Percentiles rank a stretch among this genome's conserved stretches.
These are phyloP conservation scores for Drosophila pegasa DNA, from an alignment of 2,888 invertebrate genomes.

Conservation along the genomic window DNA sequence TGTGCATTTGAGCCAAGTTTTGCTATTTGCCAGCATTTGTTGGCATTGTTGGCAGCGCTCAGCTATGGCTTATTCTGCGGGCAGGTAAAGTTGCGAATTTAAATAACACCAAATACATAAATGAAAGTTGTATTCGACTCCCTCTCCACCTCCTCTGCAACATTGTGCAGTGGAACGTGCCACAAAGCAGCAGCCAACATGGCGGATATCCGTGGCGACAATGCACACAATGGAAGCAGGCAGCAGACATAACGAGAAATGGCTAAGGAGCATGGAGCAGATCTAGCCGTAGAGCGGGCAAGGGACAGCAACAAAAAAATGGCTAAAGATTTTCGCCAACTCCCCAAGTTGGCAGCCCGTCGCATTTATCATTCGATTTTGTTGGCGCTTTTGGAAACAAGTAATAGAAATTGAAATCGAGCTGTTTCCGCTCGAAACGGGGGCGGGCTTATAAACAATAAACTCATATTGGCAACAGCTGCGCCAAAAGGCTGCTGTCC, in stretches of 20 bases:
- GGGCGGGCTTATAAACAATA: slow-evolving; percentile 4
- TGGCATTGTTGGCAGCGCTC: slow-evolving; percentile 66
- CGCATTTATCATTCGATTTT: slow-evolving; percentile 30
- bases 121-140: slow-evolving; percentile 22
- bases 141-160: no score
- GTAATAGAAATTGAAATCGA: slow-evolving; percentile 33
- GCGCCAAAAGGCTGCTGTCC: not conserved
- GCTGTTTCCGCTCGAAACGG: slow-evolving; percentile 10
- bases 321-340: slow-evolving; percentile 19
- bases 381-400: slow-evolving; percentile 16
- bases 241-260: slow-evolving; percentile 28
- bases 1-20: slow-evolving; percentile 51
- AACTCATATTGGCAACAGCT: slow-evolving; percentile 9
- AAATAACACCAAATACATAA: slow-evolving; percentile 47
- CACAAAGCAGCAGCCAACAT: slow-evolving; percentile 71
- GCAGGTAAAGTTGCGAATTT: slow-evolving; percentile 57
- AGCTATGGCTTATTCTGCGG: slow-evolving; percentile 55
- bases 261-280: not conserved
- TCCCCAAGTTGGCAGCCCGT: slow-evolving; percentile 11
- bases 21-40: slow-evolving; percentile 64
- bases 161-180: slow-evolving; percentile 64
- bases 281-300: not conserved
- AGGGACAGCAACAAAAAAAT: not conserved
- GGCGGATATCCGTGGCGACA: slow-evolving; percentile 80
- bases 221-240: slow-evolving; percentile 45